phyloP scores from a whole-genome alignment of 2,888 invertebrate genomes.

The Cactoblastis cactorum region DNA sequence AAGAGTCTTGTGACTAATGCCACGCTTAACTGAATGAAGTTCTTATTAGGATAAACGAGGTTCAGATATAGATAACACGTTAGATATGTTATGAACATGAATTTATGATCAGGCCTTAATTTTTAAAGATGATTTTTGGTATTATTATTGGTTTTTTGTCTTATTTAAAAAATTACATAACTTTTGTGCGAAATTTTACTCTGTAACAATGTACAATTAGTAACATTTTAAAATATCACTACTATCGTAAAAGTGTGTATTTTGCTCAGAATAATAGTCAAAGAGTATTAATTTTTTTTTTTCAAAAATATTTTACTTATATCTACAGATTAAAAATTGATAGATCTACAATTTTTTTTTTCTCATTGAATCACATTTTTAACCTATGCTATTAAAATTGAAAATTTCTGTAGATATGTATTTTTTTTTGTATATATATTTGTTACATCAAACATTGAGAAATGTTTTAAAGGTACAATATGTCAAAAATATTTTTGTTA shows the following conservation, averaged over 20 bases:
- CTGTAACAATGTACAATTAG: neutral
- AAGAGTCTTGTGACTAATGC: too few relatives aligned
- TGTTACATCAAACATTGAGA: neutral
- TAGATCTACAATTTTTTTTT: neutral
- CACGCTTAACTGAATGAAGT: too few relatives aligned
- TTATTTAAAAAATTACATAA: too few relatives aligned
- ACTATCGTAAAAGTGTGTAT: neutral
- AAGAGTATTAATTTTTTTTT: neutral
- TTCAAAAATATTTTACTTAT: neutral
- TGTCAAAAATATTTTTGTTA: neutral
- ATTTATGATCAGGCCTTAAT: too few relatives aligned
- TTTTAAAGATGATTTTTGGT: too few relatives aligned
- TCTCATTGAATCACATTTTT: constrained; percentile 1
- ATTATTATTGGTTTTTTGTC: too few relatives aligned
- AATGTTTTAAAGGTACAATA: neutral
- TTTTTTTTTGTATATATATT: neutral
- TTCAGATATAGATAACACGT: too few relatives aligned
- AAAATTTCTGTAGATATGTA: constrained; percentile 9
- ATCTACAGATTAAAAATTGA: constrained; percentile 2
- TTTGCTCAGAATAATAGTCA: neutral
- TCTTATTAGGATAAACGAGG: too few relatives aligned
- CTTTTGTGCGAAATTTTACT: constrained; percentile 12
- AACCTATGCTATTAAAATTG: neutral
- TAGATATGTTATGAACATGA: too few relatives aligned
- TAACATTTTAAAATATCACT: too few relatives aligned